phyloP scores from a whole-genome alignment of 2,888 invertebrate genomes.

The Macrophya annulata region DNA sequence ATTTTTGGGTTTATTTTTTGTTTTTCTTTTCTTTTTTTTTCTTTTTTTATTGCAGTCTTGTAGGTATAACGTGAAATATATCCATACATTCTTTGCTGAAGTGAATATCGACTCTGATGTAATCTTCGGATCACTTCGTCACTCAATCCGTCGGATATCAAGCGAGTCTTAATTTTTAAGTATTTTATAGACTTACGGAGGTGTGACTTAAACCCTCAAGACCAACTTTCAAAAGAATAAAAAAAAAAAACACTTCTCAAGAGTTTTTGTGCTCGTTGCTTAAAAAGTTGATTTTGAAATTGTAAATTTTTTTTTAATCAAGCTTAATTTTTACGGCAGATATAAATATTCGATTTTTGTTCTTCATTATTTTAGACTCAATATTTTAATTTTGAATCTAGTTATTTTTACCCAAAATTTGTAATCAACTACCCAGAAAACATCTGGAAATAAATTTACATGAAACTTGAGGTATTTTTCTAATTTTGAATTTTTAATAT shows the following conservation, averaged over 20 bases:
- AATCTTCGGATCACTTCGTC: neutral
- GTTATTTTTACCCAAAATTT: too few species aligned
- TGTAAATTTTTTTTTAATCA: neutral
- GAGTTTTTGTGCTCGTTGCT: too few species aligned
- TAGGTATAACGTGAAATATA: too few species aligned
- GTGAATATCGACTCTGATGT: neutral
- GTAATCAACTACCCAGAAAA: neutral
- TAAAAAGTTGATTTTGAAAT: neutral
- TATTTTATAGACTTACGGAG: neutral
- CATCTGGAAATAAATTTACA: neutral
- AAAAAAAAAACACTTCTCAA: too few species aligned
- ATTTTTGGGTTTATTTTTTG: too few species aligned
- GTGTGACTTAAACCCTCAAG: neutral
- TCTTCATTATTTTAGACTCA: neutral
- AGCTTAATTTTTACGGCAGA: neutral
- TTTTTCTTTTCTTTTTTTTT: too few species aligned
- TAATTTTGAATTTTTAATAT: neutral
- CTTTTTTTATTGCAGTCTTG: too few species aligned
- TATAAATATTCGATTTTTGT: neutral
- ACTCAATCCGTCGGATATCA: neutral
- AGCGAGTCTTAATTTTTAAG: neutral
- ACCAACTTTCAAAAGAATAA: too few species aligned
- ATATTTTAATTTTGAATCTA: too few species aligned
- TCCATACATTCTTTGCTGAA: neutral
- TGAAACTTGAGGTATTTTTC: neutral